A percentile compares a stretch with the other conserved stretches of the same genome.
These are phyloP conservation scores for Ophthalmolycus amberensis DNA, from an alignment of 2,113 vertebrate species.

Conservation along the genomic window DNA sequence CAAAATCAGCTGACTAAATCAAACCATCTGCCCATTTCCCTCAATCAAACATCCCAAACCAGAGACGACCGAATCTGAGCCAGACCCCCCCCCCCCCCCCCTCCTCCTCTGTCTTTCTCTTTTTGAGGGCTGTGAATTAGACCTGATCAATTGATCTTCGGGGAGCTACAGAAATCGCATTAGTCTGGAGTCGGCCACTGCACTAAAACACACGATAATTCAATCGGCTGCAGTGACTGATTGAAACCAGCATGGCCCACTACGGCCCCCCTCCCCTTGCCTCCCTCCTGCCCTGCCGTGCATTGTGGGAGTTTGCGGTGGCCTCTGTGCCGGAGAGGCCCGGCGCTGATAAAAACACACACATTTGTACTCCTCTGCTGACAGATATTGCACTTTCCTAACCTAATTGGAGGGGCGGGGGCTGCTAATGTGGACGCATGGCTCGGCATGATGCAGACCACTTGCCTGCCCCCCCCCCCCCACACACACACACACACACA, in stretches of 20 bases:
- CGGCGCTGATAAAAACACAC: constrained; percentile 93
- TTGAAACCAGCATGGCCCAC: constrained; percentile 89
- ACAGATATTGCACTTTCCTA: constrained; percentile 99
- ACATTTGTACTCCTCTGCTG: constrained; percentile 98
- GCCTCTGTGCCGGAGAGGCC: constrained; percentile 81
- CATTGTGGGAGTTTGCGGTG: constrained; percentile 84
- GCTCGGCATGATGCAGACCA: constrained; percentile 89
- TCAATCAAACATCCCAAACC: constrained; percentile 65
- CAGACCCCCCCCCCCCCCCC: constrained; percentile 39
- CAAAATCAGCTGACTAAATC: constrained; percentile 74
- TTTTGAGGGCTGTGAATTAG: constrained; percentile 90
- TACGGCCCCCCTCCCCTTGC: constrained; percentile 11
- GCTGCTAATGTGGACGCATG: constrained; percentile 91
- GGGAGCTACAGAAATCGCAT: constrained; percentile 98
- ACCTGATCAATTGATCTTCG: constrained; percentile 99
- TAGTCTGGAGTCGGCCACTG: constrained; percentile 99
- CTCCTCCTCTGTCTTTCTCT: constrained; percentile 68
- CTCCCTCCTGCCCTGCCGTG: constrained; percentile 48
- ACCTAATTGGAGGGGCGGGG: constrained; percentile 87
- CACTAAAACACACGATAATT: constrained; percentile 98
- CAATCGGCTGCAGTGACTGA: constrained; percentile 97
- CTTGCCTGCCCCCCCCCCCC: constrained; percentile 54
- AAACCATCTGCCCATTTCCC: constrained; percentile 72
- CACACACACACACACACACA: constrained; percentile 43
- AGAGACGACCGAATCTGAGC: constrained; percentile 46